A percentile compares a stretch with the other conserved stretches of the same genome.
These are phyloP conservation scores for Ptychoptera albimana DNA, from an alignment of 2,888 invertebrate species.

Conservation along the genomic window DNA sequence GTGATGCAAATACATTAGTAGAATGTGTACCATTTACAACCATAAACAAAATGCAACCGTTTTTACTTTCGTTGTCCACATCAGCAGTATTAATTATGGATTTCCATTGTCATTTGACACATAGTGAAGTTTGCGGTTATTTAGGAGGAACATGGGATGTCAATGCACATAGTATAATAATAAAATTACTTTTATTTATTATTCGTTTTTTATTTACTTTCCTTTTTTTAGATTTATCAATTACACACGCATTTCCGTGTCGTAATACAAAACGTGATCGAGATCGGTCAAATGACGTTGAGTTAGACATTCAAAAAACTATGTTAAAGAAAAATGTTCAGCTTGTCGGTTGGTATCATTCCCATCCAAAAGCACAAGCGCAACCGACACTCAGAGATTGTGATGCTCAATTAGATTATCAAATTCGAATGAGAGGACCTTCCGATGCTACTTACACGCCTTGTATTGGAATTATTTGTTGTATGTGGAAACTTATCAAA, in stretches of 20 bases:
- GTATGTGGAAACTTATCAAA: slow-evolving; percentile 41
- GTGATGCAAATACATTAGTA: slow-evolving; percentile 79
- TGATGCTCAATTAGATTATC: slow-evolving; percentile 85
- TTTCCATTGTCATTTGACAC: slow-evolving; percentile 87
- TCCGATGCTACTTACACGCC: slow-evolving; percentile 86
- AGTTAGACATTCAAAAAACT: slow-evolving; percentile 64
- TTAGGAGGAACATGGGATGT: slow-evolving; percentile 91
- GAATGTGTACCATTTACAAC: slow-evolving; percentile 79
- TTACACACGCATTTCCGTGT: slow-evolving; percentile 81
- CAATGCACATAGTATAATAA: slow-evolving; percentile 71
- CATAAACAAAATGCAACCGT: slow-evolving; percentile 83
- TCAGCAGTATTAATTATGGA: slow-evolving; percentile 79
- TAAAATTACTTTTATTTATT: background rate
- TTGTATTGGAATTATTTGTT: slow-evolving; percentile 81
- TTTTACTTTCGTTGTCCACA: slow-evolving; percentile 71
- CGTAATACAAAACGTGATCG: slow-evolving; percentile 65
- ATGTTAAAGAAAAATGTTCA: slow-evolving; percentile 69
- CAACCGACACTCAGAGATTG: slow-evolving; percentile 79
- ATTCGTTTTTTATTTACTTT: background rate
- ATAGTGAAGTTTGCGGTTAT: slow-evolving; percentile 90
- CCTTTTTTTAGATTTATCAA: slow-evolving; percentile 53
- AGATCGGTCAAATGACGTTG: slow-evolving; percentile 58
- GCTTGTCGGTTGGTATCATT: slow-evolving; percentile 91
- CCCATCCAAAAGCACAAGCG: slow-evolving; percentile 75
- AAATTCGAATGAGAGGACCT: slow-evolving; percentile 84